Conservation (phyloP, 2,113 vertebrate genomes). For the Empidonax alnorum region DNA sequence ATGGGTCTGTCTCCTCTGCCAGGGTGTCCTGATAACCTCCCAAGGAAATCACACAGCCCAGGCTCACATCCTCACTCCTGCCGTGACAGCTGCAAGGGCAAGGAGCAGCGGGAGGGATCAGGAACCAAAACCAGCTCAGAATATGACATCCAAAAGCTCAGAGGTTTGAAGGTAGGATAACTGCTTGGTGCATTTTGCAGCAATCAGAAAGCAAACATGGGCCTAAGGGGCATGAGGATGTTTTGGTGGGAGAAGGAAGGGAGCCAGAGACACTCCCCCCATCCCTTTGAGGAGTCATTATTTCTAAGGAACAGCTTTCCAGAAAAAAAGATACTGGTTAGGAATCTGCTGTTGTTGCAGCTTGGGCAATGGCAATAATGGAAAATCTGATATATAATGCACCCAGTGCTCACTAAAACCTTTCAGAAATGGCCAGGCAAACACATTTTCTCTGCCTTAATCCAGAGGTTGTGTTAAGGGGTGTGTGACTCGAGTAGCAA, state of each 20-base stretch:
- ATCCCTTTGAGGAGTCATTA: not conserved
- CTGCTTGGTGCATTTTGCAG: not conserved
- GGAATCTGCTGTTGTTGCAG: not conserved
- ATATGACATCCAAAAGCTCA: not conserved
- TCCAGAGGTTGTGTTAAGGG: not conserved
- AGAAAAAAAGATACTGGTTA: not conserved
- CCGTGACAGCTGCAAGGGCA: rapidly evolving
- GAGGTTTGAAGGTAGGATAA: not conserved
- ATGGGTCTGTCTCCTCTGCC: not conserved
- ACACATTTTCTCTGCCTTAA: slow-evolving; percentile 16
- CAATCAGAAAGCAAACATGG: not conserved
- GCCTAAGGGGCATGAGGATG: not conserved
- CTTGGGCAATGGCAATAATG: not conserved
- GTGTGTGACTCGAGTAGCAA: not conserved
- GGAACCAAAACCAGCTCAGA: not conserved
- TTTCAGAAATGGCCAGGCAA: slow-evolving; percentile 10
- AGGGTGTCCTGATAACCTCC: not conserved
- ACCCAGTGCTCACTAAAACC: not conserved
- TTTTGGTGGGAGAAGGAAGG: not conserved
- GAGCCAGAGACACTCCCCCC: not conserved
- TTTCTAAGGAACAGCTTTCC: not conserved
- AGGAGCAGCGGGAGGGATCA: not conserved
- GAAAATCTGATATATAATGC: slow-evolving; percentile 10
- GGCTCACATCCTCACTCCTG: not conserved
- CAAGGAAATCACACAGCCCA: not conserved